Evolutionary conservation across 1,140 invertebrate species (phyloP).

Genomic region (Choristoneura fumiferana): DNA sequence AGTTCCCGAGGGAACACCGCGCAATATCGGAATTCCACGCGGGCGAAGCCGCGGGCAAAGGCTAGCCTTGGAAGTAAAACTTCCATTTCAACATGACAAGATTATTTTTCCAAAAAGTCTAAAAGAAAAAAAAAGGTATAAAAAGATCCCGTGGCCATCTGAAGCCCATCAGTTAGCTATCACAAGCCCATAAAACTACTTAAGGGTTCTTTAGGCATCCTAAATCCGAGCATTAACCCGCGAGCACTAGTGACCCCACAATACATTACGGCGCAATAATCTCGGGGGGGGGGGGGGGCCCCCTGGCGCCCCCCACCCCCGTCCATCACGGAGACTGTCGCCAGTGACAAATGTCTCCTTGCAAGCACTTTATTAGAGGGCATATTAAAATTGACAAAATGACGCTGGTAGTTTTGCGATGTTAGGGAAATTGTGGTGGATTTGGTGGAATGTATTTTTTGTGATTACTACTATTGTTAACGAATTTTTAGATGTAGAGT

Average conservation of each 20-base stretch:
- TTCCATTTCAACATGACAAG: no score
- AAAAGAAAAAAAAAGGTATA: no score
- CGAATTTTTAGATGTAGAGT: no score
- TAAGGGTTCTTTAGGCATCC: conserved; percentile 7
- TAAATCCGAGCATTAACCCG: not conserved
- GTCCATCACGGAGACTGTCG: conserved; percentile 44
- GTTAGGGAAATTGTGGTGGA: not conserved
- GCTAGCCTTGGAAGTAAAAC: no score
- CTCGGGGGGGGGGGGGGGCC: conserved; percentile 4
- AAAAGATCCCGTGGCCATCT: not conserved
- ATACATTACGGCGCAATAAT: conserved; percentile 14
- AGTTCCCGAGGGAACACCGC: no score
- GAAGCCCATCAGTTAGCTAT: conserved; percentile 2
- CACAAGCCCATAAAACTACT: conserved; percentile 9
- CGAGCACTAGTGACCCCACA: not conserved
- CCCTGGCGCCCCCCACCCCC: conserved; percentile 33
- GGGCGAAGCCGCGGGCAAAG: no score
- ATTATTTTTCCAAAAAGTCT: no score
- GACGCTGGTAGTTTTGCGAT: not conserved
- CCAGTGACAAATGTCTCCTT: conserved; percentile 43
- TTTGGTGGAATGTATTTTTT: no score
- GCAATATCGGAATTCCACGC: no score
- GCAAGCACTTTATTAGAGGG: conserved; percentile 31
- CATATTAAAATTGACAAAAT: conserved; percentile 32
- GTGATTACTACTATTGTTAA: no score